These are phyloP conservation scores for Pleuronectes platessa DNA, from an alignment of 2,113 vertebrate species.

Conservation along the genomic window DNA sequence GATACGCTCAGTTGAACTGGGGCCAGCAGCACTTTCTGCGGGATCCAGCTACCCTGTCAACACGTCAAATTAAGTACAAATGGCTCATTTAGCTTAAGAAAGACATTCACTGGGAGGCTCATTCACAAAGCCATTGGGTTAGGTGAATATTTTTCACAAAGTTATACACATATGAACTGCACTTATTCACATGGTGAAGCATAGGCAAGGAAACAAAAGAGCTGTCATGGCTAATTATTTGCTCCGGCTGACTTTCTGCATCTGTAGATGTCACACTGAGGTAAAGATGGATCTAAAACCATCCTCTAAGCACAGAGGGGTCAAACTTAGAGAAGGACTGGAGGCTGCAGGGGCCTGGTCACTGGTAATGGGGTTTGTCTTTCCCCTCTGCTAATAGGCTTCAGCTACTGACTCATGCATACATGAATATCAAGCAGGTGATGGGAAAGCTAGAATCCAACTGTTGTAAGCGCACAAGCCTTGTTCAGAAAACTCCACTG, in stretches of 20 bases:
- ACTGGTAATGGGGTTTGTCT: constrained; percentile 49
- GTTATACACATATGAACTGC: constrained; percentile 6
- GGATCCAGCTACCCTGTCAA: constrained; percentile 49
- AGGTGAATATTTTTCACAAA: constrained; percentile 43
- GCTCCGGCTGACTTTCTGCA: background rate
- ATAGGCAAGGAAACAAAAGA: constrained; percentile 11
- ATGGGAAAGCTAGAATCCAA: constrained; percentile 37
- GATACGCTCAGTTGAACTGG: constrained; percentile 18
- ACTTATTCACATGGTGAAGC: background rate
- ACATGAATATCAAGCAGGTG: constrained; percentile 64
- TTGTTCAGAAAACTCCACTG: constrained; percentile 3
- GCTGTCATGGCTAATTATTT: background rate
- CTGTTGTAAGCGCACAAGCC: constrained; percentile 9
- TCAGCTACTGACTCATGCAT: constrained; percentile 56
- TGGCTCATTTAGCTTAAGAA: constrained; percentile 32
- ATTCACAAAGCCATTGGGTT: constrained; percentile 20
- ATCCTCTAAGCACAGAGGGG: background rate
- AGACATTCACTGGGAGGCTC: constrained; percentile 15
- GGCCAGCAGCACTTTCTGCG: constrained; percentile 37
- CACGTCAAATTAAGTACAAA: constrained; percentile 64
- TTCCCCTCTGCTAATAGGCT: constrained; percentile 51
- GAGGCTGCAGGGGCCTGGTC: constrained; percentile 30
- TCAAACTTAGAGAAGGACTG: constrained; percentile 23
- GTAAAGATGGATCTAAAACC: constrained; percentile 13
- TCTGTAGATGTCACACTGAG: background rate